Base-by-base conservation (phyloP, 2,888 invertebrate genomes). In the Macaria notata region DNA sequence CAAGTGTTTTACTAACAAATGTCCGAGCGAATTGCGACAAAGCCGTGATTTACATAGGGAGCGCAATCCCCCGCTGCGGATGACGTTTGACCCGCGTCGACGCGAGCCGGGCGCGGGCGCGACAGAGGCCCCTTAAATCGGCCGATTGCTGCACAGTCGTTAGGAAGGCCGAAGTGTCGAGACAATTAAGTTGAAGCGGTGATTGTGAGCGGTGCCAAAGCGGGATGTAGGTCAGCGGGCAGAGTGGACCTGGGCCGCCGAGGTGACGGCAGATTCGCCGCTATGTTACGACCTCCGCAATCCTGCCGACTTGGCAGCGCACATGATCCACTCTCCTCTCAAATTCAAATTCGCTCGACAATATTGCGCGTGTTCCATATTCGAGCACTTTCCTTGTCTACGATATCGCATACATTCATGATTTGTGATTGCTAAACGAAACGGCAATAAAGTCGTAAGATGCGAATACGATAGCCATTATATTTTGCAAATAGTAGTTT, bases 181-280 rank as follows among this genome's bases (percentile, higher is more conserved):
- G 82, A 91, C 89, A 91, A 91, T 91, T 91, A 91, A 90, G 89
- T 87, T 88, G 88, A 88, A 90, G 90, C 90, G 88, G 84, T 76
- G 89, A 90, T 89, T 88, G 90, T 86, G 86, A 86, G 77, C 90
- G 82, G 82, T 91, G 91, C 91, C 91, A 91, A 90, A 87, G 87
- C 88, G 86, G 59, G 86, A 90, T 88, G 79, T 91, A 90, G 91
- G 91, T 91, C 91, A 90, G 83, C 79, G 77, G 74, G 78, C 82
- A 70, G 79, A 86, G 88, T 87, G 88, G 88, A 85, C 86, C 79
- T 78, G 82, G 77, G 76, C 78, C 74, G 73, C 72, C 73, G 83
- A 84, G 86, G 84, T 85, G 83, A 78, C 77, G 78, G 72, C 75
- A 70, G 79, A 76, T 74, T 78, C 77, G 73, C 73, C 73, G 71